Base-by-base conservation (phyloP, 2,797 vertebrate species). In the Taenioides sp. region DNA sequence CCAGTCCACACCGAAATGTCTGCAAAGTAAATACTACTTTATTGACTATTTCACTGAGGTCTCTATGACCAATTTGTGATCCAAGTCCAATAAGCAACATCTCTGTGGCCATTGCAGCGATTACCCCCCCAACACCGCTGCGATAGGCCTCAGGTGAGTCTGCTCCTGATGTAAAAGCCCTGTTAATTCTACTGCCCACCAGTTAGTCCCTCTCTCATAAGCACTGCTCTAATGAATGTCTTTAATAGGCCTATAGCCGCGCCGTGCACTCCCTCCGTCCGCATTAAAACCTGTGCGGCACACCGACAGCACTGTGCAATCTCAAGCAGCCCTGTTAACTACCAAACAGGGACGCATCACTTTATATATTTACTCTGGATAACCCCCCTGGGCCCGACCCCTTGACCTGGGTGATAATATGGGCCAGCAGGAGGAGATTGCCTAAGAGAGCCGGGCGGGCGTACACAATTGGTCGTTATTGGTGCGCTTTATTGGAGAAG, bases 291-390 rank as follows among this genome's bases (percentile, higher is more conserved):
- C 80, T 87, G 57, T 80, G 75, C 84, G 85, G 87, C 86, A 89
- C 85, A 83, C 84, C 59, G 83, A 83, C 80, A 67, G 79, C 85
- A 82, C 83, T 76, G 85, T 86, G 92, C 92, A 92, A 92, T 94
- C 92, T 94, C 89, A 91, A 93, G 90, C 90, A 92, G 93, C 91
- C 85, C 87, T 47, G 89, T 89, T 93, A 94, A 95, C 87, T 92
- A 93, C 91, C 85, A 84, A 85, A 89, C 83, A 54, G 93, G 93
- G 93, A 95, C 84, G 86, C 90, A 92, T 94, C 87, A 86, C 85
- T 91, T 93, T 91, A 92, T 94, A 93, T 94, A 93, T 94, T 95
- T 95, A 94, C 93, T 94, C 93, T 93, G 91, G 94, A 94, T 93
- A 94, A 92, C 92, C 92, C 93, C 87, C 92, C 64, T 79, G 91